Base-by-base conservation (phyloP, 2,113 vertebrate species). In the Dascyllus trimaculatus region DNA sequence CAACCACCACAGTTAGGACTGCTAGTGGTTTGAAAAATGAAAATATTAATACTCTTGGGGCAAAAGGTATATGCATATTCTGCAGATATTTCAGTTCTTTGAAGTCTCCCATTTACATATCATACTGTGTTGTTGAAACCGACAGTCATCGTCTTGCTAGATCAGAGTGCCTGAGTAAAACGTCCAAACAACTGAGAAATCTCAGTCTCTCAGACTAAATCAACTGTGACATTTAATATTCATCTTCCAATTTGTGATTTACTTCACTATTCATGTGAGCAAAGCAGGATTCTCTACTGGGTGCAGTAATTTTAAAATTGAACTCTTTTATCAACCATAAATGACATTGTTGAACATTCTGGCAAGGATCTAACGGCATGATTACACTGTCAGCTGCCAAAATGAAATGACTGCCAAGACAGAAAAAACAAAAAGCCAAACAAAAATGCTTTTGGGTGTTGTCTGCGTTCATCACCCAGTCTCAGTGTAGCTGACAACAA, bases 141-240 rank as follows among this genome's bases (percentile, higher is more conserved):
- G 35, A 59, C 40, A 49, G n/a, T 75, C 59, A 32, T 75, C 35
- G 11, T 46, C 51, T 69, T 11, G 17, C 43, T 24, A 13, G 24
- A 85, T 83, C 10, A 71, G 32, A 78, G 21, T 21, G 19, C 19
- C 51, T 24, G 29, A 17, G 52, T 61, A 19, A 78, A 81, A 69
- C 78, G 22, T 48, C 49, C 17, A 19, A 74, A 78, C 40, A 68
- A 67, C 19, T 57, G 64, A 71, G 38, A 84, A 45, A 59, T 58
- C 49, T 2, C 14, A 2, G 51, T 66, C 70, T 71, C 18, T 48
- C 38, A 48, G 24, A 58, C 75, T 79, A 80, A 75, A 91, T 89
- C 70, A 83, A 32, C 67, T 56, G 35, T 91, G 89, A 54, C 76
- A 84, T 86, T 87, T 88, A 84, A 86, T 90, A 79, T 80, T 78